Conservation (phyloP, 2,888 invertebrate species). For the Punctoribates punctum region DNA sequence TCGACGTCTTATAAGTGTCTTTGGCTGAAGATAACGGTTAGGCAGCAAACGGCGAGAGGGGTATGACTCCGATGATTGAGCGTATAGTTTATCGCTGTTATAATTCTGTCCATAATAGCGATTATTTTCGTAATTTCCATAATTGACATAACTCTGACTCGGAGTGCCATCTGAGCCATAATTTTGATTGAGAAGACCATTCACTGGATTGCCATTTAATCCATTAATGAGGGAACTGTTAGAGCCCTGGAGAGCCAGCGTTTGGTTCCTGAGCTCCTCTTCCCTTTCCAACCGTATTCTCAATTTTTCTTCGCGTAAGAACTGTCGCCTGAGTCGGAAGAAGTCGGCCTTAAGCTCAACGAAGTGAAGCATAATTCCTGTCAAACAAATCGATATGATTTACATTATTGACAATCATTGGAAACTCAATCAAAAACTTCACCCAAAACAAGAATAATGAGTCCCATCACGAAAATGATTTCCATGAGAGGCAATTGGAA, state of each 20-base stretch:
- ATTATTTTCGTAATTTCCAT: neutral
- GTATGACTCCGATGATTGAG: neutral
- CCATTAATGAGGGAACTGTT: neutral
- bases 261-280: slow-evolving; percentile 6
- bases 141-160: neutral
- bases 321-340: slow-evolving; percentile 37
- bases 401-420: neutral
- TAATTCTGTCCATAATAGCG: neutral
- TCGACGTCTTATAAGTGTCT: neutral
- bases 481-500: slow-evolving; percentile 33
- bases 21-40: neutral
- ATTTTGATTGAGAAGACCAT: neutral
- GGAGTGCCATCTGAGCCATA: neutral
- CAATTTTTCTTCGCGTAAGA: neutral
- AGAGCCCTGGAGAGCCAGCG: neutral
- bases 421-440: neutral
- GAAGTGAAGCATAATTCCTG: slow-evolving; percentile 38
- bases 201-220: neutral
- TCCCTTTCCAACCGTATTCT: neutral
- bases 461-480: slow-evolving; percentile 30
- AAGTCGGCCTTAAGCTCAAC: slow-evolving; percentile 40
- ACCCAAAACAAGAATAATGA: slow-evolving; percentile 31
- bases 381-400: neutral
- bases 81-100: neutral
- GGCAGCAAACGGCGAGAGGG: neutral